phyloP scores from a whole-genome alignment of 2,797 vertebrate genomes.

The Tenualosa ilisha region DNA sequence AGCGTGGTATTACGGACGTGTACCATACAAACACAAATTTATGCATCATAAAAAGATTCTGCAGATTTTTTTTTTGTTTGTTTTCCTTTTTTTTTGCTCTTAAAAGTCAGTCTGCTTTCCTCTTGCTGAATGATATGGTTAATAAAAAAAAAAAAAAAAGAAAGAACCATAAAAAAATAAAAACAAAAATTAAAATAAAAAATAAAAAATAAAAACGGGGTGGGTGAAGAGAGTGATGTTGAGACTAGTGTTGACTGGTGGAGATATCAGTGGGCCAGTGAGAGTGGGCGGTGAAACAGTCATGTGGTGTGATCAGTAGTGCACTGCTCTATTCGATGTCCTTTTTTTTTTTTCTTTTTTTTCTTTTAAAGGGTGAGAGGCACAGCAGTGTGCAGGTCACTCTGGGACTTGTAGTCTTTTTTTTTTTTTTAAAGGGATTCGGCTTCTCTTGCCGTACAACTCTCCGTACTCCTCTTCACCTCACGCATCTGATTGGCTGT shows the following conservation, averaged over 20 bases:
- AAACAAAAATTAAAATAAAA: constrained; percentile 63
- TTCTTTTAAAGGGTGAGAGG: constrained; percentile 36
- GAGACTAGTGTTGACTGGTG: constrained; percentile 70
- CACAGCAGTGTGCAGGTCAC: constrained; percentile 37
- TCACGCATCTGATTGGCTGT: constrained; percentile 11
- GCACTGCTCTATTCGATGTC: constrained; percentile 30
- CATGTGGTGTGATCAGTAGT: constrained; percentile 49
- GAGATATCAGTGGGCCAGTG: constrained; percentile 35
- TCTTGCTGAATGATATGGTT: constrained; percentile 76
- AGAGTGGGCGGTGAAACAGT: constrained; percentile 35
- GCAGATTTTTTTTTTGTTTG: constrained; percentile 48
- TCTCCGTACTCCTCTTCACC: neutral
- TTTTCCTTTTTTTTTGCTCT: constrained; percentile 44
- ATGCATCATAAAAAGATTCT: constrained; percentile 82
- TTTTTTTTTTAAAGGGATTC: constrained; percentile 50
- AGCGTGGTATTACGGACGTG: constrained; percentile 80
- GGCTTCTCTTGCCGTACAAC: neutral
- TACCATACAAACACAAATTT: constrained; percentile 79
- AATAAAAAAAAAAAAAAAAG: constrained; percentile 53
- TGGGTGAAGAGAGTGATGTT: constrained; percentile 66
- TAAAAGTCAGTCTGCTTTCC: constrained; percentile 60
- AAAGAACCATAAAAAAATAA: constrained; percentile 13
- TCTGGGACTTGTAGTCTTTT: constrained; percentile 36
- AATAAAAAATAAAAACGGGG: constrained; percentile 50
- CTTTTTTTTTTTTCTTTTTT: neutral